Evolutionary conservation across 2,113 vertebrate genomes (phyloP), one percentile per base, ranked within the genome.

Genomic region (Halichoerus grypus): DNA sequence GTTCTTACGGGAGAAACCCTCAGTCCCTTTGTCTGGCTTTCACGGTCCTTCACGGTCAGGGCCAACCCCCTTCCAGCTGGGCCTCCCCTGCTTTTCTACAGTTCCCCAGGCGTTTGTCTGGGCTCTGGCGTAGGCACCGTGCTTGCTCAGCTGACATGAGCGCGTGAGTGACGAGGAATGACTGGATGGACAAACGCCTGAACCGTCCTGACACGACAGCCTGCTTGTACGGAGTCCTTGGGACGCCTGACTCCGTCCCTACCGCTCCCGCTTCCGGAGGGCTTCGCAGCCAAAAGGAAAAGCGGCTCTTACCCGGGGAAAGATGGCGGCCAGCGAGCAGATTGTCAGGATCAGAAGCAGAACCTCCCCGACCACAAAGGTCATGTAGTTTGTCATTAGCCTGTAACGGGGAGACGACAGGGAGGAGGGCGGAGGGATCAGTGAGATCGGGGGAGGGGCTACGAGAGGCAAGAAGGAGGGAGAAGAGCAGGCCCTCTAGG

Each of bases 301-400:
- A 63, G 33, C 0, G 9, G 51, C 19, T 31, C 99, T 99, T 98
- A 99, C 99, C 99, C 99, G 98, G 67, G 99, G 99, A 76, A 99
- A 99, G 98, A 99, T 99, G 98, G 99, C 99, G 8, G 99, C 99
- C 98, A 99, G 88, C 0, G 99, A 99, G 97, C 99, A 99, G 92
- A 99, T 36, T 0, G 99, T 99, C 97, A 99, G 98, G 97, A 99
- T 98, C 53, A 99, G 98, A 67, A 99, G 98, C 97, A 99, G 98
- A 57, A 99, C 42, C 97, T 99, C 99, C 19, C 99, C 99, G 12
- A 99, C 98, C 33, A 97, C 98, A 0, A 99, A 99, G 46, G 99
- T 99, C 98, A 99, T 98, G 0, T 99, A 99, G 98, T 99, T 99
- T 96, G 99, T 99, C 95, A 98, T 96, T 97, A 99, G 98, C 98